Evolutionary conservation across 2,797 vertebrate species (phyloP).

Genomic region (Chromobotia macracanthus): DNA sequence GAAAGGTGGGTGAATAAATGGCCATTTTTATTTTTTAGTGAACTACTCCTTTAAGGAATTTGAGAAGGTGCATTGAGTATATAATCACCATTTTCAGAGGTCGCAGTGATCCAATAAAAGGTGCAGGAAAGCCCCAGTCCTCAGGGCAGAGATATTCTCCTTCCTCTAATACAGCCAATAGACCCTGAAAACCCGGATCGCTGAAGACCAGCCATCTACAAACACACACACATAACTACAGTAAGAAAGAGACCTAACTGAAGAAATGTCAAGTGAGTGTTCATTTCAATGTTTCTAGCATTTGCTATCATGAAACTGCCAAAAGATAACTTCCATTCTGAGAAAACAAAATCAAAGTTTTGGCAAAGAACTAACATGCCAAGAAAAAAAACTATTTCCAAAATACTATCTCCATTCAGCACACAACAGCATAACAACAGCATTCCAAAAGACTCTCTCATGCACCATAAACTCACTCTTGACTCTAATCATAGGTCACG

Average conservation of each 20-base stretch:
- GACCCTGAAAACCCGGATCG: conserved; percentile 87
- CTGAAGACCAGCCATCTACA: conserved; percentile 91
- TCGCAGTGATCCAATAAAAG: conserved; percentile 89
- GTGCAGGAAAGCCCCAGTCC: conserved; percentile 86
- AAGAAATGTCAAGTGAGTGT: not conserved
- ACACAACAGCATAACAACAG: not conserved
- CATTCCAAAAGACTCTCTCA: conserved; percentile 20
- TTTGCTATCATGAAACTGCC: not conserved
- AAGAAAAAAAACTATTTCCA: not conserved
- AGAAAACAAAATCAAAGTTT: not conserved
- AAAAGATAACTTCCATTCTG: not conserved
- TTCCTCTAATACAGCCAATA: conserved; percentile 84
- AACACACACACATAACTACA: conserved; percentile 28
- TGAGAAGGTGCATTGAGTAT: not conserved
- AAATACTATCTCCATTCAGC: conserved; percentile 12
- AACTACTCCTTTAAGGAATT: not conserved
- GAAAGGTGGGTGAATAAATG: not conserved
- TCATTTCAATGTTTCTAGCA: too few relatives aligned
- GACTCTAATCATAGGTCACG: conserved; percentile 22
- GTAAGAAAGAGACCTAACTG: not conserved
- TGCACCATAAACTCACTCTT: conserved; percentile 13
- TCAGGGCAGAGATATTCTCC: conserved; percentile 90
- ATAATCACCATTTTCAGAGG: conserved; percentile 89
- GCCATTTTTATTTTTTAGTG: too few relatives aligned
- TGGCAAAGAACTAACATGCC: conserved; percentile 12